These are phyloP conservation scores for Portunus trituberculatus DNA, from an alignment of 1,140 invertebrate species.

Conservation along the genomic window DNA sequence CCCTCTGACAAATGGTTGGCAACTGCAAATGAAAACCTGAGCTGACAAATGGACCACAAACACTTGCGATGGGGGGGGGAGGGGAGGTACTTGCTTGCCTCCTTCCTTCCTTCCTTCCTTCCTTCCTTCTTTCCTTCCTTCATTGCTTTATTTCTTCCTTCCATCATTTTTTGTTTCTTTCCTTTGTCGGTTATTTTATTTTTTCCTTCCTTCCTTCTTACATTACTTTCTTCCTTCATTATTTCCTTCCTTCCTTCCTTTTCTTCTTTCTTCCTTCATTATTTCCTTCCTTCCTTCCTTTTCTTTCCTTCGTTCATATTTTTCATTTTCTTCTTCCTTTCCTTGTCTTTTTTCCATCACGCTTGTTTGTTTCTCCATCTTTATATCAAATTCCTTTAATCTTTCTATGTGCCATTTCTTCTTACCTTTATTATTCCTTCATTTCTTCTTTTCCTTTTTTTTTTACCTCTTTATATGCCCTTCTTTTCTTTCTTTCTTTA, in stretches of 20 bases:
- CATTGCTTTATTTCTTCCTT: not conserved
- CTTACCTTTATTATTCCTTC: not conserved
- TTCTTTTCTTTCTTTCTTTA: not conserved
- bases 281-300: not conserved
- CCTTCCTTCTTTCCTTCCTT: not conserved
- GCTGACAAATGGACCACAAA: conserved; percentile 60
- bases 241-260: not conserved
- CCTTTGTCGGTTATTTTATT: not conserved
- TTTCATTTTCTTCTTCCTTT: not conserved
- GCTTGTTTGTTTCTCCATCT: not conserved
- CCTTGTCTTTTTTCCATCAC: not conserved
- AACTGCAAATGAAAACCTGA: conserved; percentile 62
- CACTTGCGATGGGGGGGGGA: not conserved
- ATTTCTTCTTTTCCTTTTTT: not conserved
- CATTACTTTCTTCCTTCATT: not conserved
- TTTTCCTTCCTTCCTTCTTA: not conserved
- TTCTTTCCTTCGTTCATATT: not conserved
- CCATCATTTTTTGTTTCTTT: not conserved
- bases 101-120: not conserved
- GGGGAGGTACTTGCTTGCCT: not conserved
- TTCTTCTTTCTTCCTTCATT: not conserved
- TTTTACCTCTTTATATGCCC: too few species aligned
- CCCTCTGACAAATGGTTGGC: conserved; percentile 51
- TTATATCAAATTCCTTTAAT: not conserved
- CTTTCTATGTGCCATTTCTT: not conserved